Base-by-base conservation (phyloP, 2,113 vertebrate genomes). In the Pristiophorus japonicus region DNA sequence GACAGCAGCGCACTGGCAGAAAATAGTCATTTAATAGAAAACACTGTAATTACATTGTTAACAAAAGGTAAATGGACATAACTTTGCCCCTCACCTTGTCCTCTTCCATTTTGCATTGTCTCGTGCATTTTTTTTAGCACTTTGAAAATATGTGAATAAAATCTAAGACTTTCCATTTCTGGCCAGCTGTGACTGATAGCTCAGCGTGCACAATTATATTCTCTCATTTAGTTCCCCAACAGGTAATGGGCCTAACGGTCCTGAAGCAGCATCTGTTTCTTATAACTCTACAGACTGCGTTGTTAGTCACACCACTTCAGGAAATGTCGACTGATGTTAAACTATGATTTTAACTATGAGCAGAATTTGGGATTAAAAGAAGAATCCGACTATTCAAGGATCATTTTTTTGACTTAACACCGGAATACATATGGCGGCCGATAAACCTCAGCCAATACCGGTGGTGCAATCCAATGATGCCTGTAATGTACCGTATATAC, bases 201-300 rank as follows among this genome's bases (percentile, higher is more conserved):
- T 96, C 96, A 96, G 96, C 96, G 96, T 96, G 96, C 96, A 88
- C 96, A 96, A 96, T 97, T 96, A 96, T 96, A 95, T 59, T 38
- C 96, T 93, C 94, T 91, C 95, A 96, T 96, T 94, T 96, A 95
- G 95, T 96, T 96, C 96, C 96, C 96, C 88, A 90, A 95, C 42
- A 96, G 96, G 96, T 96, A 96, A 96, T 96, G 95, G 95, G 96
- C 96, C 95, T 95, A 96, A 96, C 96, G 92, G 96, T 91, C 81
- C 96, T 95, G 95, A 95, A 90, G 0, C 87, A 96, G 95, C 93
- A 95, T 96, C 96, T 96, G 63, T 0, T 6, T 95, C 96, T 95
- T 88, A 84, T 38, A 84, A 85, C 55, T 95, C 22, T 27, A 62
- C 59, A 92, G 65, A 47, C 66, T 51, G 42, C 3, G 30, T 67